Conservation (phyloP, 2,888 invertebrate species). For the Esperia sulphurella region DNA sequence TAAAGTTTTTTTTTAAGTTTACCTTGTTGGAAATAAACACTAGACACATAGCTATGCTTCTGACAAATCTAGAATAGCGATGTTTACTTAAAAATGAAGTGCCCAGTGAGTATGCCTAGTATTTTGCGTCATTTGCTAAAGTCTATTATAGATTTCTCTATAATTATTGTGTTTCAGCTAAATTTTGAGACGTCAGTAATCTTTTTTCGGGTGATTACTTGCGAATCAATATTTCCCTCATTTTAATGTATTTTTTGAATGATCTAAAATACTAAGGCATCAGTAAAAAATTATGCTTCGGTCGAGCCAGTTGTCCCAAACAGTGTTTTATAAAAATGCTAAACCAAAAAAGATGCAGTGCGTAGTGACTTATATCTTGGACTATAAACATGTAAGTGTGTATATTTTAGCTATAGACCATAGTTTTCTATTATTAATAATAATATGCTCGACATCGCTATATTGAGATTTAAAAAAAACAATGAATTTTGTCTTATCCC, state of each 20-base stretch:
- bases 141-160: background rate
- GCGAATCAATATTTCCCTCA: background rate
- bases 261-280: background rate
- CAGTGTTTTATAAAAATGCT: constrained; percentile 11
- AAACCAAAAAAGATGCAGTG: constrained; percentile 36
- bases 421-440: constrained; percentile 43
- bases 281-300: background rate
- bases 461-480: background rate
- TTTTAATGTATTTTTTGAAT: background rate
- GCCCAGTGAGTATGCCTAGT: background rate
- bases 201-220: background rate
- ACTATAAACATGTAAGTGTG: constrained; percentile 48
- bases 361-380: constrained; percentile 51
- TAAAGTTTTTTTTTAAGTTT: too few relatives aligned
- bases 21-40: too few relatives aligned
- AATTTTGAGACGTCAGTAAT: background rate
- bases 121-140: background rate
- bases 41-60: too few relatives aligned
- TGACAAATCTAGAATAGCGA: background rate
- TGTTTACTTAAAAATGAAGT: background rate
- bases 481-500: background rate
- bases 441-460: background rate
- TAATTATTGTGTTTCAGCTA: background rate
- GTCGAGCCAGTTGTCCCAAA: constrained; percentile 18
- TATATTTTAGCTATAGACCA: constrained; percentile 52